A percentile compares a stretch with the other conserved stretches of the same genome.
Evolutionary conservation across 2,797 vertebrate genomes (phyloP).

Genomic region (Gymnothorax reevesii): DNA sequence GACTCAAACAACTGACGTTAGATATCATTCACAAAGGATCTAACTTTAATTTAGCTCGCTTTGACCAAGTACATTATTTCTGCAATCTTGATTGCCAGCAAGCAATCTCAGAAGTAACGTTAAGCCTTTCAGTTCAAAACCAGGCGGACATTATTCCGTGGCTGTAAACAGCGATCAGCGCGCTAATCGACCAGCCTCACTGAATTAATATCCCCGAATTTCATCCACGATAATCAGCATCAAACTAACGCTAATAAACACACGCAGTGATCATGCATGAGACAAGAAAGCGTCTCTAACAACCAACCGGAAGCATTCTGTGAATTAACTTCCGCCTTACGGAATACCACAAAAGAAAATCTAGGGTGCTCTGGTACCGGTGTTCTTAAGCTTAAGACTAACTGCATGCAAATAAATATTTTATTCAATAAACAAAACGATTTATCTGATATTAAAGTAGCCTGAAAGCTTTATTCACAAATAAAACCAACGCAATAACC

Average conservation of each 20-base stretch:
- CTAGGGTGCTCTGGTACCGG: background rate
- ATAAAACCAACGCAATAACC: background rate
- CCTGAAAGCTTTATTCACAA: background rate
- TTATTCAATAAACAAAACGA: background rate
- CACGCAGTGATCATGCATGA: background rate
- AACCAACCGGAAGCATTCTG: slow-evolving; percentile 60
- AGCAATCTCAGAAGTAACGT: background rate
- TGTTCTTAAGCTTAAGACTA: background rate
- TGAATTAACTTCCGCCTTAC: slow-evolving; percentile 55
- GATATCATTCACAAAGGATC: background rate
- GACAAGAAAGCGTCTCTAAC: slow-evolving; percentile 65
- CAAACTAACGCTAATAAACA: background rate
- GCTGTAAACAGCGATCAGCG: background rate
- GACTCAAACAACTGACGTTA: background rate
- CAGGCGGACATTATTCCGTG: background rate
- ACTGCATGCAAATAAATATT: background rate
- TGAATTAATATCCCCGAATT: background rate
- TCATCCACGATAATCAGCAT: background rate
- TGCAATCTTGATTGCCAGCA: background rate
- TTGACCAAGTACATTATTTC: background rate
- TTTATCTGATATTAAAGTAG: background rate
- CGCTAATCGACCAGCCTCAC: background rate
- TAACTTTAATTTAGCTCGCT: background rate
- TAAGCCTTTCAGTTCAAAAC: background rate
- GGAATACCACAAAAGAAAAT: slow-evolving; percentile 45